Evolutionary conservation across 1,140 invertebrate species (phyloP), one percentile per base, ranked within the genome.

Genomic region (Drosophila jambulina): DNA sequence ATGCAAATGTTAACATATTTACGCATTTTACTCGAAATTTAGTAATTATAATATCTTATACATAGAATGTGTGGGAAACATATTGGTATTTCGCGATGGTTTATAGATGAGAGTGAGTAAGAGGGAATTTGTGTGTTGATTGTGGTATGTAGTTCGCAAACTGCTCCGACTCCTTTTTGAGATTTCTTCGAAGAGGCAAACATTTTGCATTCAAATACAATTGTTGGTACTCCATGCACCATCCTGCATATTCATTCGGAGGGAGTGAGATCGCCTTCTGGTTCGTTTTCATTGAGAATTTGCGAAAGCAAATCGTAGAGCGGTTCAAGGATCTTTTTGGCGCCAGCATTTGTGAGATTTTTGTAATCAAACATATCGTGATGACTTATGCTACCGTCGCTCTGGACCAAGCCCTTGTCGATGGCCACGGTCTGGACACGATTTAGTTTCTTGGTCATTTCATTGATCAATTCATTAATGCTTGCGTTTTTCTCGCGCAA

Each of bases 331-430:
- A 96, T 96, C 93, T 97, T 97, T 80, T 95, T 94, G 93, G 97
- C 97, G 45, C 97, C 97, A 57, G 95, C 94, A 93, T 96, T 96
- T 4, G 97, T 97, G 36, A 97, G 94, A 91, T 98, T 96, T 32
- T 98, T 94, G 93, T 97, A 98, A 93, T 98, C 98, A 87, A 93
- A 93, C 96, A 98, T 97, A 91, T 98, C 97, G 85, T 96, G 95
- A 90, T 97, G 96, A 91, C 95, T 96, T 61, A 98, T 97, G 25
- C 94, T 95, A 10, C 96, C 97, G 93, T 97, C 96, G 43, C 94
- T 94, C 84, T 96, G 95, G 40, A 98, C 94, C 78, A 97, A 95
- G 27, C 95, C 95, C 82, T 96, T 95, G 85, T 97, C 96, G 76
- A 97, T 96, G 67, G 93, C 93, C 45, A 97, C 94, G 59, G 96